Conservation (phyloP, 1,140 invertebrate species). For the Xylocopa sonorina region DNA sequence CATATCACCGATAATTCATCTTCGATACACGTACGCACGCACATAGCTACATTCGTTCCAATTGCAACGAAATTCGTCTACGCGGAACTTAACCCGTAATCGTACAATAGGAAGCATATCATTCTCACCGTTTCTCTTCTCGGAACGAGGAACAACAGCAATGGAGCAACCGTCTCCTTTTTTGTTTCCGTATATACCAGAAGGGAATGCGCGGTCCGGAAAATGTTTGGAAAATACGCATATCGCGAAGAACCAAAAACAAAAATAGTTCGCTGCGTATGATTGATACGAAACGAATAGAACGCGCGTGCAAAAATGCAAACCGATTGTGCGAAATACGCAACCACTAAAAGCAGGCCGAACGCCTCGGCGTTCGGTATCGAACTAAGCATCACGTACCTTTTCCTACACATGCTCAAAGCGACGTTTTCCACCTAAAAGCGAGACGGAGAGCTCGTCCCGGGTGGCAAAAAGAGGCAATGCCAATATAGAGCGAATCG, state of each 20-base stretch:
- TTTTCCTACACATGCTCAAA: slow-evolving; percentile 45
- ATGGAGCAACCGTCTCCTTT: slow-evolving; percentile 2
- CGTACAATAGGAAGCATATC: too few relatives aligned
- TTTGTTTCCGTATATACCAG: slow-evolving; percentile 33
- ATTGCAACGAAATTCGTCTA: too few relatives aligned
- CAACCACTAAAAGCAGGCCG: slow-evolving; percentile 8
- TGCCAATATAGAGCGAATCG: too few relatives aligned
- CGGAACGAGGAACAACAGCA: not conserved
- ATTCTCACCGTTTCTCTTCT: slow-evolving; percentile 31
- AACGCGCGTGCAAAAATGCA: not conserved
- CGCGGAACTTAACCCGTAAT: too few relatives aligned
- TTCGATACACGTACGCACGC: too few relatives aligned
- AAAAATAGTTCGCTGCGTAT: not conserved
- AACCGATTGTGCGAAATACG: not conserved
- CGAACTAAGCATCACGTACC: slow-evolving; percentile 40
- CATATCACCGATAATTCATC: too few relatives aligned
- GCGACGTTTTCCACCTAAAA: slow-evolving; percentile 45
- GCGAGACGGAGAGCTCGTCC: slow-evolving; percentile 26
- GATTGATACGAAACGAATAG: not conserved
- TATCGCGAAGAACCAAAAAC: slow-evolving; percentile 34
- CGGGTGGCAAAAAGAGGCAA: slow-evolving; percentile 16
- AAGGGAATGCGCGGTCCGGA: slow-evolving; percentile 17
- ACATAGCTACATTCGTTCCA: too few relatives aligned
- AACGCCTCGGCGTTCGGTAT: slow-evolving; percentile 54
- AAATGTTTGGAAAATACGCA: slow-evolving; percentile 37